Conservation (phyloP, 2,797 vertebrate genomes). For the Sebastiscus tertius region DNA sequence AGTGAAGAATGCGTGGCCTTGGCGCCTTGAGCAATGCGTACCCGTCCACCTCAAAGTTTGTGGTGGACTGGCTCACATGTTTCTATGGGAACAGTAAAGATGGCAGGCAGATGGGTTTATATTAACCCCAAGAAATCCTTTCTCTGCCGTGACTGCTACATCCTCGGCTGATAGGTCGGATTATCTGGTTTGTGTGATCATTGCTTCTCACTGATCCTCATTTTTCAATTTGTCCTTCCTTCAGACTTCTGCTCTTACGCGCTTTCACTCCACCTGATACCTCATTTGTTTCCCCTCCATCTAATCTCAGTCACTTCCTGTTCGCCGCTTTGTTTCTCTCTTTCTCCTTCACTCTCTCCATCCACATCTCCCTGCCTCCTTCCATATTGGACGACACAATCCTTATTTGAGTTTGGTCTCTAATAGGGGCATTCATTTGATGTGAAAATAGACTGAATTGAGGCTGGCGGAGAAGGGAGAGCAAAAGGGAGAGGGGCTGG, state of each 20-base stretch:
- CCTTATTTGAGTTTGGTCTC: constrained; percentile 16
- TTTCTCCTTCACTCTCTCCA: not conserved
- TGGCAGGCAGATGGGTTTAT: constrained; percentile 32
- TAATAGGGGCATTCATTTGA: constrained; percentile 25
- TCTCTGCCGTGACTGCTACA: not conserved
- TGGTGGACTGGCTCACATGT: constrained; percentile 34
- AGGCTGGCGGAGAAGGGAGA: constrained; percentile 3
- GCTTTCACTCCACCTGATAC: not conserved
- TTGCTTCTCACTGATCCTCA: constrained; percentile 10
- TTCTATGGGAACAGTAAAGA: constrained; percentile 45
- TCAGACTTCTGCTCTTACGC: not conserved
- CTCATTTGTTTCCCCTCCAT: constrained; percentile 24
- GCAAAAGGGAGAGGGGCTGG: constrained; percentile 4
- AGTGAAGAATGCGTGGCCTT: constrained; percentile 43
- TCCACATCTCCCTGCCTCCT: not conserved
- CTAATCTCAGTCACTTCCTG: constrained; percentile 20
- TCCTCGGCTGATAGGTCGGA: constrained; percentile 4
- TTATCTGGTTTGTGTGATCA: constrained; percentile 38
- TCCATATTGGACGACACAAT: constrained; percentile 3
- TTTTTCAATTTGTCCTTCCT: constrained; percentile 36
- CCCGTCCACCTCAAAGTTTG: constrained; percentile 45
- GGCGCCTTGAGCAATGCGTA: constrained; percentile 42
- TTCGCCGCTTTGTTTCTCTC: constrained; percentile 3
- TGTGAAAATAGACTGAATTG: constrained; percentile 35
- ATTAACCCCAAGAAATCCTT: constrained; percentile 28